phyloP scores from a whole-genome alignment of 2,113 vertebrate species.

The Erythrocebus patas region DNA sequence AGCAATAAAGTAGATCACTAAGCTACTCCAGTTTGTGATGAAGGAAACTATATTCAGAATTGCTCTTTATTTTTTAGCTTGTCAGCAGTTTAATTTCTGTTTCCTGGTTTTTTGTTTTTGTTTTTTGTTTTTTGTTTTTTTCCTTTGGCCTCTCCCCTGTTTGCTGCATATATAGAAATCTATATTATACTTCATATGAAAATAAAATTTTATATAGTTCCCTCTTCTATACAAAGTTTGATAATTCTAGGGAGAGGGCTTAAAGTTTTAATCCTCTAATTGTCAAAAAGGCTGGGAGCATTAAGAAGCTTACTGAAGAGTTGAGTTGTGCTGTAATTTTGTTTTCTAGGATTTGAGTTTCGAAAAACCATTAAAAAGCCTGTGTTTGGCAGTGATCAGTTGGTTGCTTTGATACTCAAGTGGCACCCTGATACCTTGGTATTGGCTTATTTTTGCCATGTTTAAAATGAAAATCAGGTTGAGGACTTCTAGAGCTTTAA shows the following conservation, averaged over 20 bases:
- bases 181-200: neutral
- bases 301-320: neutral
- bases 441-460: neutral
- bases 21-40: neutral
- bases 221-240: neutral
- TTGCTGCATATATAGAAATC: neutral
- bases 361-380: neutral
- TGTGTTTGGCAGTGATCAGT: neutral
- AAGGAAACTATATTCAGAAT: neutral
- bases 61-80: neutral
- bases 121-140: no score
- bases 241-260: neutral
- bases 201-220: neutral
- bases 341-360: neutral
- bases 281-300: neutral
- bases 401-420: neutral
- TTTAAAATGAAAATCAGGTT: neutral
- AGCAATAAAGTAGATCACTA: neutral
- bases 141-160: neutral
- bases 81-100: neutral
- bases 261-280: conserved; percentile 3
- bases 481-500: neutral
- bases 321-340: neutral
- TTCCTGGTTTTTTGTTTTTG: neutral
- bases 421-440: neutral